These are phyloP conservation scores for Echeneis naucrates DNA, from an alignment of 2,797 vertebrate species.

Conservation along the genomic window DNA sequence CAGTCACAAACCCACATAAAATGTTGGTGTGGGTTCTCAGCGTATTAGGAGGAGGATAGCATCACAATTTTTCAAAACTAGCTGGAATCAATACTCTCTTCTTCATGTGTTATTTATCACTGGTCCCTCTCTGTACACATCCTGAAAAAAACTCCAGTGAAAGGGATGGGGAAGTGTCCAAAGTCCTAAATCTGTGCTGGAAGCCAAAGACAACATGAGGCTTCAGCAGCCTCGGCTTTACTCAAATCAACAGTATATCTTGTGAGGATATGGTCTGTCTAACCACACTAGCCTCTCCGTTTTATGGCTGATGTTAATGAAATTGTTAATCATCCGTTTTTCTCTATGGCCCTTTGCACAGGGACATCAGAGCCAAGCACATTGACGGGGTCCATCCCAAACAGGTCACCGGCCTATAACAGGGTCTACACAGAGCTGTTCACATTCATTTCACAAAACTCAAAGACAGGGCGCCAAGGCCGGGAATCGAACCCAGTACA, in stretches of 20 bases:
- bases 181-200: not conserved
- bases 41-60: constrained; percentile 33
- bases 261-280: not conserved
- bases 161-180: not conserved
- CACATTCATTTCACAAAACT: too few relatives aligned
- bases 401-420: too few relatives aligned
- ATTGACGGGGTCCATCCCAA: too few relatives aligned
- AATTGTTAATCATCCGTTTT: not conserved
- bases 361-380: too few relatives aligned
- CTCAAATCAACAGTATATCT: not conserved
- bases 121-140: not conserved
- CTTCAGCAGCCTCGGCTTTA: not conserved
- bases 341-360: too few relatives aligned
- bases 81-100: not conserved
- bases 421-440: too few relatives aligned
- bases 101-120: not conserved
- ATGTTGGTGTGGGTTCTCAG: constrained; percentile 29
- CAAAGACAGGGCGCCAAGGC: too few relatives aligned
- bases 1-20: constrained; percentile 35
- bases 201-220: not conserved
- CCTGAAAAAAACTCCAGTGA: not conserved
- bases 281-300: not conserved
- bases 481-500: too few relatives aligned
- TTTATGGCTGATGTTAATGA: not conserved
- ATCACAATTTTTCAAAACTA: not conserved